A percentile compares a stretch with the other conserved stretches of the same genome.
Evolutionary conservation across 2,113 vertebrate genomes (phyloP).

Genomic region (Bufo bufo): DNA sequence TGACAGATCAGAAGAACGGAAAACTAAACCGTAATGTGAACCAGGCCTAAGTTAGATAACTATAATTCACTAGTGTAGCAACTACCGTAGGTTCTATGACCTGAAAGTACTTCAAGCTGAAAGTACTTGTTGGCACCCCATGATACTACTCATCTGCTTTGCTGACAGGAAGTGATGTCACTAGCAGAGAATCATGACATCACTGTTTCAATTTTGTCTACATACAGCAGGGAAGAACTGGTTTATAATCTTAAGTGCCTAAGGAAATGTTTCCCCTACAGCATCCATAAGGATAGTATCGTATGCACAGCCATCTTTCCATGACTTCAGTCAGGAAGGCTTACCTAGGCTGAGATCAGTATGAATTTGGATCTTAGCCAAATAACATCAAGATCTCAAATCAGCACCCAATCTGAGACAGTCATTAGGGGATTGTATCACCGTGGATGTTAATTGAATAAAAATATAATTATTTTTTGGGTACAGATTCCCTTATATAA

Average conservation of each 20-base stretch:
- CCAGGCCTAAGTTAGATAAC: too few relatives aligned
- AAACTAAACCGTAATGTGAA: too few relatives aligned
- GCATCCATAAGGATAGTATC: neutral
- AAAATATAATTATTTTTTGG: neutral
- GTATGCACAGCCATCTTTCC: neutral
- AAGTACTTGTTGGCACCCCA: too few relatives aligned
- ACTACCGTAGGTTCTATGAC: too few relatives aligned
- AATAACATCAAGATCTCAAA: neutral
- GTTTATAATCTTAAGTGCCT: neutral
- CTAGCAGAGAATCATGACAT: neutral
- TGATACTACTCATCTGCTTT: neutral
- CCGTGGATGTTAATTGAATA: neutral
- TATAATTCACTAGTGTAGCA: too few relatives aligned
- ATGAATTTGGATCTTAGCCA: neutral
- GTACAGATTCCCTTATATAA: neutral
- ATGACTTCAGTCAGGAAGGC: too few relatives aligned
- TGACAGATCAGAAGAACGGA: too few relatives aligned
- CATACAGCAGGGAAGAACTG: neutral
- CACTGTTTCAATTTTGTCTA: neutral
- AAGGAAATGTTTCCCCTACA: neutral
- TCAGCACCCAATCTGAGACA: neutral
- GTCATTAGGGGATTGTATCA: neutral
- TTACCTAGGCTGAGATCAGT: neutral
- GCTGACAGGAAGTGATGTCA: neutral
- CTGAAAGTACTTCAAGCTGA: too few relatives aligned